phyloP scores from a whole-genome alignment of 2,888 invertebrate species.

The Odontomyia ornata region DNA sequence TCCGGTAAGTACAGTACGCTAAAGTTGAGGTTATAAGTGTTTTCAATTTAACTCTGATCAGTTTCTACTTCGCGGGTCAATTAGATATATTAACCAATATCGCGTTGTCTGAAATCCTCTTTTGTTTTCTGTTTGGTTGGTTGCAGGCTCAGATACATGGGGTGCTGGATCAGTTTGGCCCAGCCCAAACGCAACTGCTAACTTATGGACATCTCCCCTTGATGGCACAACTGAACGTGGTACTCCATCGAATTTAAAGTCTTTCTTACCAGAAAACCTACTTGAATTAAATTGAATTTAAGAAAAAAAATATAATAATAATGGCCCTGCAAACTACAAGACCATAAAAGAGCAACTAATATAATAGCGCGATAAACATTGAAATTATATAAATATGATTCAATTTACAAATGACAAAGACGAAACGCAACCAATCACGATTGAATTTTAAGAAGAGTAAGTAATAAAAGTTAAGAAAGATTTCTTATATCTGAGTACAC shows the following conservation, averaged over 20 bases:
- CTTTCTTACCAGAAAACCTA: constrained; percentile 87
- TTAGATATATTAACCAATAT: too few relatives aligned
- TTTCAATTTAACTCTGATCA: too few relatives aligned
- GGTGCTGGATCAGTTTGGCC: constrained; percentile 66
- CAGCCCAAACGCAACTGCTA: constrained; percentile 60
- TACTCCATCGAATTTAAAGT: constrained; percentile 86
- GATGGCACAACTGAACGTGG: constrained; percentile 80
- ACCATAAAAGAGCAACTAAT: too few relatives aligned
- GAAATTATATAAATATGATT: background rate
- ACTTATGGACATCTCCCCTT: constrained; percentile 71
- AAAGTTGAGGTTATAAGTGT: too few relatives aligned
- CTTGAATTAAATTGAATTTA: constrained; percentile 80
- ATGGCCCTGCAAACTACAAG: background rate
- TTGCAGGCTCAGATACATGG: constrained; percentile 67
- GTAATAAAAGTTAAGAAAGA: constrained; percentile 33
- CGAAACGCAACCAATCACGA: constrained; percentile 28
- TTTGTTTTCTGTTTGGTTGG: background rate
- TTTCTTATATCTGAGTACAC: constrained; percentile 53
- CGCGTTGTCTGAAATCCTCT: background rate
- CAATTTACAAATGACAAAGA: constrained; percentile 5
- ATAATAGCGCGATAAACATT: background rate
- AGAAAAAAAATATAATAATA: constrained; percentile 1
- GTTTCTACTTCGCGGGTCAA: too few relatives aligned
- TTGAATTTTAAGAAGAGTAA: constrained; percentile 6
- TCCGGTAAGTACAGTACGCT: constrained; percentile 60